These are phyloP conservation scores for Blennius ocellaris DNA, from an alignment of 2,113 vertebrate genomes.

Conservation along the genomic window DNA sequence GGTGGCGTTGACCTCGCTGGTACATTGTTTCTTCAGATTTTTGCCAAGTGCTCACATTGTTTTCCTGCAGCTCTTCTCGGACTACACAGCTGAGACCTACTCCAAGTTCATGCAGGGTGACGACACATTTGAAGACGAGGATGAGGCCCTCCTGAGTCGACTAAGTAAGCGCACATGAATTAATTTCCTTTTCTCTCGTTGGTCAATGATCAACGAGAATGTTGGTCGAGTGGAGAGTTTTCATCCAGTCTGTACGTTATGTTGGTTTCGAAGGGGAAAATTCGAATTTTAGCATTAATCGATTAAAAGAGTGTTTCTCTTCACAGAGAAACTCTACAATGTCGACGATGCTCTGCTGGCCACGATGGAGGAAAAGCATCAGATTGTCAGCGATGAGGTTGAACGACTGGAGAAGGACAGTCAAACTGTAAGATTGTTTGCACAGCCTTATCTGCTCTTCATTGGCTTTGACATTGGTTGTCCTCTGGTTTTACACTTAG, in stretches of 20 bases:
- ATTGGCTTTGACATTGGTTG: not conserved
- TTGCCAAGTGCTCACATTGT: not conserved
- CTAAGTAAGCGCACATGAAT: constrained; percentile 85
- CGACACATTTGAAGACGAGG: constrained; percentile 90
- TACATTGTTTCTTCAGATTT: too few relatives aligned
- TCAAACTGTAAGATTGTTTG: constrained; percentile 83
- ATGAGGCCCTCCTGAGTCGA: constrained; percentile 83
- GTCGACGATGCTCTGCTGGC: constrained; percentile 87
- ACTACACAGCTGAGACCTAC: constrained; percentile 89
- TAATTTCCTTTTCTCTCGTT: not conserved
- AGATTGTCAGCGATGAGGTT: constrained; percentile 86
- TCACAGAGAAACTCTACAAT: constrained; percentile 90
- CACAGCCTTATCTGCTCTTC: not conserved
- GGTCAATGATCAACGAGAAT: not conserved
- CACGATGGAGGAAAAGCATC: constrained; percentile 85
- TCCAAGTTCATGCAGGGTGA: constrained; percentile 90
- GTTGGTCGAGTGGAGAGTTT: not conserved
- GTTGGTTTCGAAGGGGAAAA: not conserved
- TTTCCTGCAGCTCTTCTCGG: constrained; percentile 86
- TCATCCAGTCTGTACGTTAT: not conserved
- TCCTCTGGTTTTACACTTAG: not conserved
- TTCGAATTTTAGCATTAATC: not conserved
- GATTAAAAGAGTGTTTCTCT: not conserved
- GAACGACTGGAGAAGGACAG: constrained; percentile 90
- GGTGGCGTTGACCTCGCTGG: not conserved